Conservation (phyloP, 2,113 vertebrate genomes). For the Dromas ardeola region DNA sequence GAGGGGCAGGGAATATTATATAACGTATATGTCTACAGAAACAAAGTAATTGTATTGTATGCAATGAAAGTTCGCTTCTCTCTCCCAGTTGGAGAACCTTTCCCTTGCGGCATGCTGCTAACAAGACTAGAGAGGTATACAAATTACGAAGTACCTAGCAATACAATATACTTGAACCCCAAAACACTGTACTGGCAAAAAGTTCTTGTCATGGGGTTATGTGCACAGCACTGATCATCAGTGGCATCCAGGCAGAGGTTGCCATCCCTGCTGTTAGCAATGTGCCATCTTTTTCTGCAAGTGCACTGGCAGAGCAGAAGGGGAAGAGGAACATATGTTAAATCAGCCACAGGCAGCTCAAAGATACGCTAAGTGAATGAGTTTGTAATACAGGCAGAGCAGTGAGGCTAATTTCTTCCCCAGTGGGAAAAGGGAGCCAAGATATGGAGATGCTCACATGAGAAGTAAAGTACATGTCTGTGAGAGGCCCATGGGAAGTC, state of each 20-base stretch:
- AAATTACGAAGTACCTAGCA: background rate
- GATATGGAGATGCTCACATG: background rate
- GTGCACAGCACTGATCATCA: background rate
- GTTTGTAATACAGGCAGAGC: background rate
- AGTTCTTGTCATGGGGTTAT: background rate
- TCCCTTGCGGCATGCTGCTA: background rate
- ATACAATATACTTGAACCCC: background rate
- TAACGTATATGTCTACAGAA: background rate
- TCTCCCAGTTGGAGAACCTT: background rate
- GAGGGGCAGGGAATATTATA: background rate
- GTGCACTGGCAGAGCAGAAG: background rate
- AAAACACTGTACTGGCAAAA: background rate
- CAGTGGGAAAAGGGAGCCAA: background rate
- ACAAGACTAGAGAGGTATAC: background rate
- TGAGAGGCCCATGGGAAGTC: background rate
- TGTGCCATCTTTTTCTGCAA: background rate
- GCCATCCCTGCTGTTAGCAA: background rate
- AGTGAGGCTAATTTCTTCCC: background rate
- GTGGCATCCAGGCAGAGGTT: background rate
- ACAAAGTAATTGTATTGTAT: background rate
- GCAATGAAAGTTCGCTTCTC: background rate
- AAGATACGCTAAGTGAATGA: background rate
- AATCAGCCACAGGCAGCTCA: background rate
- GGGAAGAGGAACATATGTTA: background rate
- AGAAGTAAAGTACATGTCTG: background rate